Conservation (phyloP, 2,888 invertebrate genomes). For the Drosophila suboccidentalis region DNA sequence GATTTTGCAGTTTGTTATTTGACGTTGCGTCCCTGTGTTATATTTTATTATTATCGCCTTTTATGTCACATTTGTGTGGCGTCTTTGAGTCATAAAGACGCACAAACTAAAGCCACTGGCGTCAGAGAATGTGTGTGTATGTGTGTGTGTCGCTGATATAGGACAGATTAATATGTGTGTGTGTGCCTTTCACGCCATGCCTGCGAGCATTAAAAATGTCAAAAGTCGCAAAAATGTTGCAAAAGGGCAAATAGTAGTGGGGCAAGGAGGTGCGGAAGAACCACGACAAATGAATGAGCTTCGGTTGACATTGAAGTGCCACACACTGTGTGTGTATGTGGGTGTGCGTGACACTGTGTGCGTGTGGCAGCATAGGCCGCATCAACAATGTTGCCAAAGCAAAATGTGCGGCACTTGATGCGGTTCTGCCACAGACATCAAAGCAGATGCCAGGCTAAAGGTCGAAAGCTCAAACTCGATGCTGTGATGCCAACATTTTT, state of each 20-base stretch:
- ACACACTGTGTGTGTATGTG: slow-evolving; percentile 21
- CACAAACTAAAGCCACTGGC: slow-evolving; percentile 73
- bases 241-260: slow-evolving; percentile 45
- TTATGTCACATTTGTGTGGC: slow-evolving; percentile 81
- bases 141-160: slow-evolving; percentile 1
- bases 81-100: slow-evolving; percentile 81
- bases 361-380: slow-evolving; percentile 57
- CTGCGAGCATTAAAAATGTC: slow-evolving; percentile 81
- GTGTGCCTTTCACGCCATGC: slow-evolving; percentile 74
- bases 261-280: slow-evolving; percentile 42
- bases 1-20: slow-evolving; percentile 81
- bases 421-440: slow-evolving; percentile 66
- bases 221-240: slow-evolving; percentile 81
- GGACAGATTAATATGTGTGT: slow-evolving; percentile 18
- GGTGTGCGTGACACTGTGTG: slow-evolving; percentile 25
- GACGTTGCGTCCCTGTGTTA: slow-evolving; percentile 48
- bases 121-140: slow-evolving; percentile 29
- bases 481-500: slow-evolving; percentile 30
- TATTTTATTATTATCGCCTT: slow-evolving; percentile 82
- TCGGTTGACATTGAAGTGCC: slow-evolving; percentile 71
- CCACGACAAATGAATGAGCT: slow-evolving; percentile 72
- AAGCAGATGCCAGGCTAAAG: slow-evolving; percentile 53
- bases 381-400: slow-evolving; percentile 76
- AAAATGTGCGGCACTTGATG: slow-evolving; percentile 75
- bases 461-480: slow-evolving; percentile 6